Base-by-base conservation (phyloP, 2,888 invertebrate species). In the Leucophora obtusa region DNA sequence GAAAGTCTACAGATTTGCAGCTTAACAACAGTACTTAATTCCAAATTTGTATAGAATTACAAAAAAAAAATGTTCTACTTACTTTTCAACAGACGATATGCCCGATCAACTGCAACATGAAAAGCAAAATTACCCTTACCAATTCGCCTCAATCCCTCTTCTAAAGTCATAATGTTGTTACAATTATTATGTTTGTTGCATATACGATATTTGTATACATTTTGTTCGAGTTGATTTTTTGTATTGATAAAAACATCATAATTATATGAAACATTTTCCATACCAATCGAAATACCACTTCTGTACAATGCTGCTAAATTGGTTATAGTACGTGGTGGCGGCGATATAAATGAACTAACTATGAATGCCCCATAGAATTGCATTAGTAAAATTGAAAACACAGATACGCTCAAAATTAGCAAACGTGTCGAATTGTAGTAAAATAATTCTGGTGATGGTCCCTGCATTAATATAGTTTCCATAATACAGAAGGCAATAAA, bases 361-460 rank as follows among this genome's bases (percentile, higher is more conserved):
- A 89, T 89, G 74, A 86, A 89, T 69, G 89, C 89, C 6, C 86
- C 86, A 79, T 89, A 89, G 81, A 89, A 89, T 81, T 89, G 89
- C 86, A 88, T 85, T 73, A 89, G 77, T 79, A 89, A 83, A 71
- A 89, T 86, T 74, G 89, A 85, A 77, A 89, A 89, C 7, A 87
- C 50, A 73, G 87, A 86, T 65, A 85, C 83, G 53, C 85, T 83
- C 72, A 84, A 83, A 73, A 89, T 85, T 54, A 88, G 83, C 17
- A 86, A 60, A 8, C 89, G 86, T 59, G 89, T 88, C 51, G 89
- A 89, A 5, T 83, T 80, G 18, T 85, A 78, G 9, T 73, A 83
- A 51, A 89, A 89, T 18, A 86, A 66, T 50, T 84, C 83, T 21
- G 83, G 82, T 43, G 84, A 79, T 0, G 89, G 89, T 7, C 89